Evolutionary conservation across 2,888 invertebrate genomes (phyloP), one percentile per base, ranked within the genome.

Genomic region (Drosophila anceps): DNA sequence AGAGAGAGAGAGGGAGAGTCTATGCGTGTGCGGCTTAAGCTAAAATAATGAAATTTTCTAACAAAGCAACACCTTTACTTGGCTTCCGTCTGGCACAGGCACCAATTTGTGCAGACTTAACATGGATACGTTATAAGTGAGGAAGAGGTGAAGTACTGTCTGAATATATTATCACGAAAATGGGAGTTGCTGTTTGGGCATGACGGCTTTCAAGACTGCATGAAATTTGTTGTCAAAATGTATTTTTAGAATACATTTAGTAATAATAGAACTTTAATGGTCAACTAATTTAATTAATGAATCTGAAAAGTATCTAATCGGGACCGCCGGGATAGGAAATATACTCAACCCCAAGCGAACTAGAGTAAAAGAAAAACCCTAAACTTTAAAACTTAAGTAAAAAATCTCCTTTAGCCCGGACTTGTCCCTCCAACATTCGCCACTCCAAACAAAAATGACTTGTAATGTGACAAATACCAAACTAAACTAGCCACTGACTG

Each of bases 1-100:
- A 10, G 29, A 5, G 27, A 33, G 55, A 43, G 10, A 10, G 41
- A 6, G 43, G 24, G 24, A 24, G 24, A 44, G 44, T 24, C 44
- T 48, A 65, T 69, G 57, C 66, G 61, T 72, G 67, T 75, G 70
- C 51, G 73, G 74, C 84, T 85, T 85, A 85, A 87, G 90, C 88
- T 84, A 87, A 85, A 85, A 85, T 85, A 85, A 85, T 85, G 84
- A 85, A 85, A 85, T 89, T 89, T 87, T 79, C 84, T 72, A 87
- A 85, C 84, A 85, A 87, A 85, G 88, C 89, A 85, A 85, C 84
- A 85, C 84, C 84, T 85, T 84, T 71, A 67, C 78, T 71, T 76
- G 64, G 54, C 76, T 71, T 54, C 59, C 67, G 85, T 84, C 84
- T 78, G 85, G 59, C 79, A 59, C 44, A 65, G 75, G 66, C 83